These are phyloP conservation scores for Pipa parva DNA, from an alignment of 2,113 vertebrate genomes.

Conservation along the genomic window DNA sequence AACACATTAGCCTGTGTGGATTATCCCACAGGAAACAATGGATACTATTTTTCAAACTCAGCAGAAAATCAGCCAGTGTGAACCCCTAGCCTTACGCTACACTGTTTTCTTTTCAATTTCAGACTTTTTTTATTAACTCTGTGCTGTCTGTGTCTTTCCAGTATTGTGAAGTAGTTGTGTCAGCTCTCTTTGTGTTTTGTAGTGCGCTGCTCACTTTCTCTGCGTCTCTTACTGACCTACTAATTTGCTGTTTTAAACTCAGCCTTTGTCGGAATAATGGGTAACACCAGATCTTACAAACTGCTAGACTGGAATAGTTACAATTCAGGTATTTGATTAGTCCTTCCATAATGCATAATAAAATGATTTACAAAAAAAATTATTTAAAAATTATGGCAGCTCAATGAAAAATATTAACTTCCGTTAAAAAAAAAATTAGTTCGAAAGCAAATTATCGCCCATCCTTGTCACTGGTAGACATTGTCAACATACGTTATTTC, in stretches of 20 bases:
- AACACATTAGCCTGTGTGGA: too few relatives aligned
- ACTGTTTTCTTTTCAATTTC: conserved; percentile 45
- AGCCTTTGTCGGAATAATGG: conserved; percentile 96
- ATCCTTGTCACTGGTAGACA: neutral
- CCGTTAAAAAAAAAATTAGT: too few relatives aligned
- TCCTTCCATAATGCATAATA: conserved; percentile 85
- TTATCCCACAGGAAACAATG: too few relatives aligned
- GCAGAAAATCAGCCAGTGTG: too few relatives aligned
- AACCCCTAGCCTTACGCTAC: too few relatives aligned
- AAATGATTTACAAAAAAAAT: conserved; percentile 57
- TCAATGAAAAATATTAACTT: conserved; percentile 70
- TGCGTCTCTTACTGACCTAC: conserved; percentile 93
- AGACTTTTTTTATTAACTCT: conserved; percentile 74
- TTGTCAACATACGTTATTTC: neutral
- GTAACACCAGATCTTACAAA: conserved; percentile 99
- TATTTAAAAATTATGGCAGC: conserved; percentile 93
- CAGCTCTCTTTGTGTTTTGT: conserved; percentile 82
- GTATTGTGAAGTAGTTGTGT: conserved; percentile 84
- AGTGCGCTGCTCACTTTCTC: conserved; percentile 68
- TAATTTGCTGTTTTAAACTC: conserved; percentile 99
- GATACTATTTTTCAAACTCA: too few relatives aligned
- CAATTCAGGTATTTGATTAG: conserved; percentile 97
- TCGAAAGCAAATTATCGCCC: too few relatives aligned
- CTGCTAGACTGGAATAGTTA: conserved; percentile 99
- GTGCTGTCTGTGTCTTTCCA: conserved; percentile 67